These are phyloP conservation scores for Lophotis ruficrista DNA, from an alignment of 2,113 vertebrate genomes.

Conservation along the genomic window DNA sequence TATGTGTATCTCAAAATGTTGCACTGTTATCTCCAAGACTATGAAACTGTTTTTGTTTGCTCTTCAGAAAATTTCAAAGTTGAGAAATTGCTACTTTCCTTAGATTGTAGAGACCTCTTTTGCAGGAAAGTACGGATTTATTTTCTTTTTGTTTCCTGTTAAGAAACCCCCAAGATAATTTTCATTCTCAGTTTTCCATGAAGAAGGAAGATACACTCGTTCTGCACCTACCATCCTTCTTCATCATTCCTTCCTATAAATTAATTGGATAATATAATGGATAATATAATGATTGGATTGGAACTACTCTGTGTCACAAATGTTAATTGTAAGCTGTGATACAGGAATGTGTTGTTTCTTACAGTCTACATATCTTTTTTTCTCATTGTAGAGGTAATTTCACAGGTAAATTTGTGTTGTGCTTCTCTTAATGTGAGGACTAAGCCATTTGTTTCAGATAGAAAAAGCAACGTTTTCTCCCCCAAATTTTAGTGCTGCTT, in stretches of 20 bases:
- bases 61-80: neutral
- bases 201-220: neutral
- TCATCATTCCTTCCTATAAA: neutral
- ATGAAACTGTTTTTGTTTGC: neutral
- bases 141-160: neutral
- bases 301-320: neutral
- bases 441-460: neutral
- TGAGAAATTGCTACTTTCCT: neutral
- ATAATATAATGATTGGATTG: neutral
- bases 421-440: neutral
- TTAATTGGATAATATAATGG: fast-evolving
- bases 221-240: neutral
- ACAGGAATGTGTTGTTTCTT: neutral
- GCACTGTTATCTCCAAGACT: neutral
- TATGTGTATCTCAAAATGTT: neutral
- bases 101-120: neutral
- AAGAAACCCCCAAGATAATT: neutral
- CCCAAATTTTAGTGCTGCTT: neutral
- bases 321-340: neutral
- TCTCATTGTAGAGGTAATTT: neutral
- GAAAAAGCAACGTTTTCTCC: neutral
- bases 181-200: neutral
- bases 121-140: neutral
- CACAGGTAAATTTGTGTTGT: neutral
- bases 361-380: neutral